These are phyloP conservation scores for Drosophila ercepeae DNA, from an alignment of 1,140 invertebrate genomes.

Conservation along the genomic window DNA sequence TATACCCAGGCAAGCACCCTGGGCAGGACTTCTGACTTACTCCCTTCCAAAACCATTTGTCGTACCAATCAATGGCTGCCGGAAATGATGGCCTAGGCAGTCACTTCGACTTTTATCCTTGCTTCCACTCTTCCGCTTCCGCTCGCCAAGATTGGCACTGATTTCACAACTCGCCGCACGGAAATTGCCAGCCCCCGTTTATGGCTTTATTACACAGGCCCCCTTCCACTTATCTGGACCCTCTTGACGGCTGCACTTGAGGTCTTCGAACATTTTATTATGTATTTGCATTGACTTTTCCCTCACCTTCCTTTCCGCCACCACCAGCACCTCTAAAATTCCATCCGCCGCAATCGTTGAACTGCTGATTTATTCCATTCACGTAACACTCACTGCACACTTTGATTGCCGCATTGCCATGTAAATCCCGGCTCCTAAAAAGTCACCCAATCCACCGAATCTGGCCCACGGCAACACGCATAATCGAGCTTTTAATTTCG, in stretches of 20 bases:
- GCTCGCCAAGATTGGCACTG: conserved; percentile 25
- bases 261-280: conserved; percentile 31
- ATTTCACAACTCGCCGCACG: conserved; percentile 52
- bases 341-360: neutral
- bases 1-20: conserved; percentile 27
- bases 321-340: neutral
- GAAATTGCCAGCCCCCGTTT: conserved; percentile 54
- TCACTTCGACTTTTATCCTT: conserved; percentile 15
- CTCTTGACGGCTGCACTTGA: conserved; percentile 27
- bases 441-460: conserved; percentile 22
- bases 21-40: neutral
- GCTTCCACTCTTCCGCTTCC: conserved; percentile 6
- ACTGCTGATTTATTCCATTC: conserved; percentile 46
- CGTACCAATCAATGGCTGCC: conserved; percentile 45
- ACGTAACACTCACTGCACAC: conserved; percentile 45
- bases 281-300: conserved; percentile 11
- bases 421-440: conserved; percentile 40
- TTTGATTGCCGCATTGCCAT: conserved; percentile 53
- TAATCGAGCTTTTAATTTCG: conserved; percentile 57
- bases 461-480: conserved; percentile 47
- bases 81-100: conserved; percentile 58
- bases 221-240: neutral
- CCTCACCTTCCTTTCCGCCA: neutral
- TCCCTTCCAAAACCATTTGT: neutral
- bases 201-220: conserved; percentile 23